Conservation (phyloP, 2,113 vertebrate genomes). For the Rhea pennata region DNA sequence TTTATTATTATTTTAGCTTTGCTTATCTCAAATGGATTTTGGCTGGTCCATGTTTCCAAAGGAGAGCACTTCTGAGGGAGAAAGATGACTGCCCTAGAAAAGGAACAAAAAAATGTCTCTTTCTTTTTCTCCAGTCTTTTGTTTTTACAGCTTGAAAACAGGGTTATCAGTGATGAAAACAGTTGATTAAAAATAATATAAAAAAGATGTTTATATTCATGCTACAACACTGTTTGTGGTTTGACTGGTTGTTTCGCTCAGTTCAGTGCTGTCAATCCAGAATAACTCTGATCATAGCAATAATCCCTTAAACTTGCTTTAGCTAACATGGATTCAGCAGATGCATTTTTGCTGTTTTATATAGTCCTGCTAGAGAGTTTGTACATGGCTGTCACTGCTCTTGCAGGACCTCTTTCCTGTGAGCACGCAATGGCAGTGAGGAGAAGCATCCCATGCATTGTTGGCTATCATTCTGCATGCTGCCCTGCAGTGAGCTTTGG, state of each 20-base stretch:
- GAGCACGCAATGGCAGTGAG: no score
- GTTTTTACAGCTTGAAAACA: neutral
- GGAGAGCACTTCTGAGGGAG: neutral
- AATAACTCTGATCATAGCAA: neutral
- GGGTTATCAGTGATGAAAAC: neutral
- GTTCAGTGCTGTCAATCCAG: neutral
- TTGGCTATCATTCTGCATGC: no score
- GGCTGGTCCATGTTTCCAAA: neutral
- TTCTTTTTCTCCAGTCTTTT: neutral
- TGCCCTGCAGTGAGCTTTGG: neutral
- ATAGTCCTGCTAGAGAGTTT: neutral
- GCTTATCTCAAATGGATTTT: neutral
- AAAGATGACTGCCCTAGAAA: neutral
- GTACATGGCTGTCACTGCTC: neutral
- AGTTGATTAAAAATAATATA: neutral
- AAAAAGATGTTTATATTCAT: neutral
- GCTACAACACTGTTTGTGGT: neutral
- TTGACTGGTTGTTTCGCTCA: neutral
- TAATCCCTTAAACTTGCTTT: accelerated
- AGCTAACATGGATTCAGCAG: neutral
- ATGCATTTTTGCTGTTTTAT: neutral
- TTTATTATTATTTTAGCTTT: neutral
- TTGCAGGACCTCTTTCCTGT: neutral
- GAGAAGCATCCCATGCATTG: no score
- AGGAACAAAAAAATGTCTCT: neutral